Percentiles rank a stretch among this genome's conserved stretches.
These are phyloP conservation scores for Mustelus asterias DNA, from an alignment of 2,113 vertebrate species.

Conservation along the genomic window DNA sequence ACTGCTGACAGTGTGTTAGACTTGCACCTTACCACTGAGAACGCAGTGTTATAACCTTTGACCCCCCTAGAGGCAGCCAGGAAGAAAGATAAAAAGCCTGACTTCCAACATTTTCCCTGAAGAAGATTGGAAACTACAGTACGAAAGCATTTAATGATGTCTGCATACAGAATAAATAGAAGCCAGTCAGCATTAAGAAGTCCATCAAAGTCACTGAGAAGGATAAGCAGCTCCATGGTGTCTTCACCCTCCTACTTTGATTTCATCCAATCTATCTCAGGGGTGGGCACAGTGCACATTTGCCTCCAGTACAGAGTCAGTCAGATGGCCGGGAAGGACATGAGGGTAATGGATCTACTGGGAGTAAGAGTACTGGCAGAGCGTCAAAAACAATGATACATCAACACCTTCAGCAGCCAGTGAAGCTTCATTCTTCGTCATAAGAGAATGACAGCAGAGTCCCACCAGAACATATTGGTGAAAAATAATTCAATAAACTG, in stretches of 20 bases:
- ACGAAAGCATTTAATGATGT: background rate
- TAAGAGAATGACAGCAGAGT: background rate
- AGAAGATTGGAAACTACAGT: background rate
- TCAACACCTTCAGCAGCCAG: background rate
- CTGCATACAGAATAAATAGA: slow-evolving; percentile 2
- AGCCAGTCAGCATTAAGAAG: background rate
- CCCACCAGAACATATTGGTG: too few relatives aligned
- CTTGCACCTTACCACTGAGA: background rate
- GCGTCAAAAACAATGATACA: background rate
- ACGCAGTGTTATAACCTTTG: background rate
- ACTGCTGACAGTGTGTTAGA: background rate
- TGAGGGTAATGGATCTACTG: background rate
- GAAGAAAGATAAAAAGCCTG: background rate
- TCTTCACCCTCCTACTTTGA: background rate
- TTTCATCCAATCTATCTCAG: background rate
- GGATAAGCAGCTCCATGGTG: background rate
- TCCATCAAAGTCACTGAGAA: background rate
- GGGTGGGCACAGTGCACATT: background rate
- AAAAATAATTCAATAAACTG: background rate
- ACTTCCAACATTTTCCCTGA: background rate
- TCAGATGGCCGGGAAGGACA: background rate
- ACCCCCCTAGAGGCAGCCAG: background rate
- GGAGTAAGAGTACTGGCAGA: background rate
- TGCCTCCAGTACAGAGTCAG: background rate
- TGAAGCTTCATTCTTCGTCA: background rate